Evolutionary conservation across 2,888 invertebrate species (phyloP), one percentile per base, ranked within the genome.

Genomic region (Cheilosia pagana): DNA sequence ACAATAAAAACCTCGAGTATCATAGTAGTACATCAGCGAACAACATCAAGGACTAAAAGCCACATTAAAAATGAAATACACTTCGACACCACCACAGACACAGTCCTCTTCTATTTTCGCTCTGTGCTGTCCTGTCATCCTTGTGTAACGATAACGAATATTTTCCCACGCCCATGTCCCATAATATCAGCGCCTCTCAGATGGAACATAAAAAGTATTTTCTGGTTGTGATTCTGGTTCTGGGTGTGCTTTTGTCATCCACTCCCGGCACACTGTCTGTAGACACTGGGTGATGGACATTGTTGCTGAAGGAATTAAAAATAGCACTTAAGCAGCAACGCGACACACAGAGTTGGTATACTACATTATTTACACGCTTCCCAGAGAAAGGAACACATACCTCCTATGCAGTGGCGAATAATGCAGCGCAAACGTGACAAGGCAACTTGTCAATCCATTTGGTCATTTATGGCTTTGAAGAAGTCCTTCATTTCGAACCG

Each of bases 371-470:
- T 57, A 74, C 67, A 57, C 53, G 28, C 25, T 23, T 60, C 4
- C n/a, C n/a, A 1, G 31, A 23, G 52, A 71, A 28, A 16, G 10
- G 25, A 48, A 65, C 41, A 25, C 16, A 4, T 6, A 25, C 21
- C 21, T 25, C 23, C 39, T 59, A 31, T 55, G 21, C 55, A 43
- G 43, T 16, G 19, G 55, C 31, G 48, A 71, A 52, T 65, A 67
- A 71, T 60, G 60, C 62, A 59, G 50, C 21, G 23, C 65, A 65
- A 50, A 74, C 41, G 62, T 77, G 63, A 79, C 52, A 79, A 70
- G 57, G 63, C 68, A 70, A 65, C 74, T 79, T 79, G 78, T 79
- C 78, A 75, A 83, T 83, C 70, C 74, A 65, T 79, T 74, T 79
- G 65, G 48, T 63, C 74, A 79, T 79, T 75, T 68, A 83, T 63